Base-by-base conservation (phyloP, 2,113 vertebrate species). In the Nothoprocta pentlandii region DNA sequence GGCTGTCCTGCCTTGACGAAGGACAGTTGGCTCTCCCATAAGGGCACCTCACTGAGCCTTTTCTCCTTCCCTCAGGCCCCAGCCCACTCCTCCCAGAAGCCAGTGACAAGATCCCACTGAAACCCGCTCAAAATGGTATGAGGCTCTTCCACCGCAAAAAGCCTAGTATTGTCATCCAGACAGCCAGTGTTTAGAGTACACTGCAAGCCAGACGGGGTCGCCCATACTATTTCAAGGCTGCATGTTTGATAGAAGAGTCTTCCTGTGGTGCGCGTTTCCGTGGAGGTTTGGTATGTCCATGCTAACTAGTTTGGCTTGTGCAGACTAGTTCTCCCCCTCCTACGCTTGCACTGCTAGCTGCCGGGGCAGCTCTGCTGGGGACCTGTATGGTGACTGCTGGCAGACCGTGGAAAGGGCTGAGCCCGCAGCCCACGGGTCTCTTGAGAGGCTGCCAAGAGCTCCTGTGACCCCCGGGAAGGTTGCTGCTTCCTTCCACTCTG, bases 341-440 rank as follows among this genome's bases (percentile, higher is more conserved):
- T 22, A 1, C 0, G 0, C 2, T 8, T n/a, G 44, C 23, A 19
- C 4, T 39, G 82, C 59, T 64, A 73, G 34, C 10, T 59, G 47
- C 22, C 34, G 0, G 1, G 44, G 47, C 16, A 86, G 47, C 11
- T 78, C 58, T 1, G 2, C 46, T 70, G 69, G 49, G 26, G 54
- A 73, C 16, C 41, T 32, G 34, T 12, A 19, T 0, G 1, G 28
- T 1, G 3, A 39, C 36, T 1, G 2, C 61, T 1, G 2, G 34
- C 78, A 68, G 46, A 25, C 39, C 0, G 0, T 9, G 64, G 41
- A 44, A 30, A 3, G 7, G 23, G 26, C 36, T 0, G 4, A 90
- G 10, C 15, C 44, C 2, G 5, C 61, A 71, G 26, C 28, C 36
- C 69, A 53, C 28, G 8, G 25, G 5, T 16, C 49, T 89, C 54